A percentile compares a stretch with the other conserved stretches of the same genome.
phyloP scores from a whole-genome alignment of 2,113 vertebrate species.

The Tor tambroides region DNA sequence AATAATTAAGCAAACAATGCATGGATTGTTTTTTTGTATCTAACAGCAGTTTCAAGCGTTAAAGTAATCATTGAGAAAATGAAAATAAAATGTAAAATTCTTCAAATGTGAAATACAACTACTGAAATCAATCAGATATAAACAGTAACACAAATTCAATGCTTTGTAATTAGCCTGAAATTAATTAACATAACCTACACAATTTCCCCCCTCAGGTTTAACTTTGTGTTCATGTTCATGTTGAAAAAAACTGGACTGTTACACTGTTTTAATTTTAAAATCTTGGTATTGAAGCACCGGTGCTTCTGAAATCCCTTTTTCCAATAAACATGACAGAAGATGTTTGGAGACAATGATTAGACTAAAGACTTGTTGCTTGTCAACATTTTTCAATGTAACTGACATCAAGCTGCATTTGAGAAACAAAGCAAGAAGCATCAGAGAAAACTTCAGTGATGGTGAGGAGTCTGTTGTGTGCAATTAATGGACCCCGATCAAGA shows the following conservation, averaged over 20 bases:
- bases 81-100: background rate
- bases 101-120: background rate
- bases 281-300: background rate
- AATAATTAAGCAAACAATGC: background rate
- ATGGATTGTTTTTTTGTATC: background rate
- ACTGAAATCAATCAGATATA: background rate
- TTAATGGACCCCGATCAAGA: constrained; percentile 32
- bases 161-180: background rate
- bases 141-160: background rate
- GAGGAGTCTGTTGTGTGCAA: constrained; percentile 32
- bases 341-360: background rate
- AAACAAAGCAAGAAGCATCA: background rate
- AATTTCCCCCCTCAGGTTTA: background rate
- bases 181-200: background rate
- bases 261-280: background rate
- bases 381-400: background rate
- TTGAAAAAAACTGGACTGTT: background rate
- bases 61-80: background rate
- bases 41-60: background rate
- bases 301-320: background rate
- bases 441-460: background rate
- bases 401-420: constrained; percentile 20
- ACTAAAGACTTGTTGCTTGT: constrained; percentile 7
- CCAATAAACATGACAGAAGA: background rate
- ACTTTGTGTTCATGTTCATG: background rate